Evolutionary conservation across 1,140 invertebrate genomes (phyloP), one percentile per base, ranked within the genome.

Genomic region (Oedothorax gibbosus): DNA sequence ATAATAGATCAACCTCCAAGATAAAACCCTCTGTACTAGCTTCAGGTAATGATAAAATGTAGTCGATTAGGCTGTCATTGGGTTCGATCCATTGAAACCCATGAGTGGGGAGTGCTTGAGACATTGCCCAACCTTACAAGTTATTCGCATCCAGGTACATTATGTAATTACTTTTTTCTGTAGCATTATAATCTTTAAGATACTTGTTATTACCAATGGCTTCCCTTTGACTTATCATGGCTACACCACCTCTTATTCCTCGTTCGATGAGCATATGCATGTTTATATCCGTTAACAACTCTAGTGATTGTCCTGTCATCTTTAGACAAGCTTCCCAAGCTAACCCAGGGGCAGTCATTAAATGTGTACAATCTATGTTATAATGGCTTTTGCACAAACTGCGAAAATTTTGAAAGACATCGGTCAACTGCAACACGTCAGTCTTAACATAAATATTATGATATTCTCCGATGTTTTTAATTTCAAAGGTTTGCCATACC

Each of bases 1-100:
- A 89, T 68, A 86, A 84, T 12, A 89, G 75, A 79, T 88, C 87
- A 21, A 88, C 87, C 85, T 87, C 87, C 53, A 89, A 78, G 65
- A 88, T 85, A 35, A 85, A 86, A 88, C 21, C 88, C 88, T 79
- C 56, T 35, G 49, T 73, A 21, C 15, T 10, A 51, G 7, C 53
- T 20, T n/a, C 53, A 21, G 35, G 35, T 35, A 35, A 35, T 35
- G 35, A 35, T 35, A 35, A 35, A 35, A 35, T 35, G 35, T 35
- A 35, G 2, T 35, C 35, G 35, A 35, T 35, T 35, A 35, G 35
- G 35, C 35, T 35, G 35, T 35, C 35, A 69, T 5, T 35, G 35
- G 35, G 35, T 35, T 35, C 35, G 5, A 35, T 35, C 35, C 35
- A 35, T 35, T 35, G 35, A 35, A 35, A 35, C 7, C 69, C 7